Evolutionary conservation across 2,888 invertebrate genomes (phyloP).

Genomic region (Asteroscopus sphinx): DNA sequence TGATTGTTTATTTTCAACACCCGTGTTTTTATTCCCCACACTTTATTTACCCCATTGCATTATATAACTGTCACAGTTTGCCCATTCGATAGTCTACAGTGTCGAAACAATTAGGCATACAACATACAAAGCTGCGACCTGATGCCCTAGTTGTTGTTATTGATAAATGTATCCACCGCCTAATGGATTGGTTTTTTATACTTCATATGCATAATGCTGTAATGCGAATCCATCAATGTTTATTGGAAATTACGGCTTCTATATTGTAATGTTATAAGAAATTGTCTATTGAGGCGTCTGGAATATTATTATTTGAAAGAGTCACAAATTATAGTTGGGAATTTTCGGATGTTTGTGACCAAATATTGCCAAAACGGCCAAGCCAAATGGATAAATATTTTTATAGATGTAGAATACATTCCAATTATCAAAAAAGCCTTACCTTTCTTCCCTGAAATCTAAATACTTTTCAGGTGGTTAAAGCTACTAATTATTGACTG

Average conservation of each 20-base stretch:
- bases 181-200: conserved; percentile 41
- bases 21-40: not conserved
- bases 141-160: conserved; percentile 58
- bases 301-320: conserved; percentile 25
- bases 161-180: conserved; percentile 50
- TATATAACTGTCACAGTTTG: conserved; percentile 55
- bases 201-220: conserved; percentile 26
- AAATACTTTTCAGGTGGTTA: too few species aligned
- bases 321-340: too few species aligned
- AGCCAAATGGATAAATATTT: too few species aligned
- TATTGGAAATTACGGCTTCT: conserved; percentile 25
- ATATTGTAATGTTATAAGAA: conserved; percentile 6
- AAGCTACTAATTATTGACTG: too few species aligned
- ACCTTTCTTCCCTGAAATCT: too few species aligned
- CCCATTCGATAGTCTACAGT: conserved; percentile 43
- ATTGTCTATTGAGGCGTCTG: conserved; percentile 18
- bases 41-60: conserved; percentile 14
- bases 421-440: too few species aligned
- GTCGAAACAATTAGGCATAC: conserved; percentile 57
- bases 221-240: conserved; percentile 18
- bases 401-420: too few species aligned
- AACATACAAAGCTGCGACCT: conserved; percentile 50
- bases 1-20: not conserved
- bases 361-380: too few species aligned
- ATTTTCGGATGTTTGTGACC: too few species aligned